Evolutionary conservation across 2,113 vertebrate species (phyloP), one percentile per base, ranked within the genome.

Genomic region (Riparia riparia): DNA sequence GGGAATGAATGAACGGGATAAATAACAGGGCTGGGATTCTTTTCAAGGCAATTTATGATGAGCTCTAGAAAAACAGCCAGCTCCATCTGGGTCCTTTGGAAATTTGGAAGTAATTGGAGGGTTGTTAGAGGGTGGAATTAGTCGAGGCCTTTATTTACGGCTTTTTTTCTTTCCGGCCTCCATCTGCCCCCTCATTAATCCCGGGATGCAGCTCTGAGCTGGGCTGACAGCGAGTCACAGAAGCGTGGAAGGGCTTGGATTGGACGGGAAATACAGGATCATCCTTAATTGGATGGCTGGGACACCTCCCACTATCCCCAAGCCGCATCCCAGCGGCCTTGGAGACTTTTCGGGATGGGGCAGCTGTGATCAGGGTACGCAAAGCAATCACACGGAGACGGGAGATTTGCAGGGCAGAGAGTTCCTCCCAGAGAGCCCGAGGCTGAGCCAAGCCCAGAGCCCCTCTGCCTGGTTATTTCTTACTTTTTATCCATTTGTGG

Each of bases 61-160:
- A 70, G 54, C 65, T 66, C 69, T 19, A 28, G 77, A n/a, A 84
- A 84, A 87, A 4, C 81, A 84, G 77, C 73, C 77, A 5, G 54
- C 85, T 93, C 90, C 94, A 86, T 61, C 54, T 89, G 69, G 69
- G 25, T 4, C 31, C 90, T 91, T 90, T 18, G 74, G 94, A 81
- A 89, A 78, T 77, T 28, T 41, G 61, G 94, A 39, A 65, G 45
- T 70, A 72, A 81, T 89, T 78, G 78, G 45, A 74, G 85, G 90
- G 31, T 93, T 73, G 66, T 78, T 89, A 47, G 32, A 66, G 70
- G 80, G 29, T 45, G 21, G 70, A 86, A 86, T 89, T 82, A 91
- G 60, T 47, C 65, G 31, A 82, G 68, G 66, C 15, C 3, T 34
- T 90, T 93, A 80, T 89, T 86, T 89, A 66, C 11, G 5, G 72